Conservation (phyloP, 2,797 vertebrate species). For the Aphelocoma californica region DNA sequence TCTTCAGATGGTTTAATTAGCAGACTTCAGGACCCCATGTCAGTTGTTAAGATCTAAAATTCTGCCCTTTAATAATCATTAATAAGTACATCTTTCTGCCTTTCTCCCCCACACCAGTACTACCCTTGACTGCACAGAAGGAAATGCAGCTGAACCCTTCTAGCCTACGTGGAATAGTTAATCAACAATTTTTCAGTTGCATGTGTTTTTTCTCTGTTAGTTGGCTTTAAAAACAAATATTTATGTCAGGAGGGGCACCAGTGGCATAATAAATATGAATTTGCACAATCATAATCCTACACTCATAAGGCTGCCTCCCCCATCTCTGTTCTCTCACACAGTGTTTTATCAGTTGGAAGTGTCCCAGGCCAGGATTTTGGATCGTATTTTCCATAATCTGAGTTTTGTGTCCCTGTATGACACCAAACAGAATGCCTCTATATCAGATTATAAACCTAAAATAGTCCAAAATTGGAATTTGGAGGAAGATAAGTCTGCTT, state of each 20-base stretch:
- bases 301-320: neutral
- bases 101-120: neutral
- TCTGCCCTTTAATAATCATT: slow-evolving; percentile 1
- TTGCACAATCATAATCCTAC: neutral
- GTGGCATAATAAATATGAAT: neutral
- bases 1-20: slow-evolving; percentile 28
- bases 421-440: neutral
- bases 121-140: neutral
- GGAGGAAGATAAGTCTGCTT: neutral
- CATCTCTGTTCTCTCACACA: neutral
- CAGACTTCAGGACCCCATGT: slow-evolving; percentile 14
- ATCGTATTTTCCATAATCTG: neutral
- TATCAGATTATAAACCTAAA: neutral
- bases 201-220: neutral
- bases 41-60: neutral
- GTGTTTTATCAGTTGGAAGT: neutral
- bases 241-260: neutral
- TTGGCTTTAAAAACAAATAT: neutral
- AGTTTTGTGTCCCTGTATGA: neutral
- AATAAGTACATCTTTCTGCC: neutral
- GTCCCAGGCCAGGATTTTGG: neutral
- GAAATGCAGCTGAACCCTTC: neutral
- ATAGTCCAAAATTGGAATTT: neutral
- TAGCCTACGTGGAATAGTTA: neutral
- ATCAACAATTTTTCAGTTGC: neutral